phyloP scores from a whole-genome alignment of 2,888 invertebrate species.

The Thecophora atra region DNA sequence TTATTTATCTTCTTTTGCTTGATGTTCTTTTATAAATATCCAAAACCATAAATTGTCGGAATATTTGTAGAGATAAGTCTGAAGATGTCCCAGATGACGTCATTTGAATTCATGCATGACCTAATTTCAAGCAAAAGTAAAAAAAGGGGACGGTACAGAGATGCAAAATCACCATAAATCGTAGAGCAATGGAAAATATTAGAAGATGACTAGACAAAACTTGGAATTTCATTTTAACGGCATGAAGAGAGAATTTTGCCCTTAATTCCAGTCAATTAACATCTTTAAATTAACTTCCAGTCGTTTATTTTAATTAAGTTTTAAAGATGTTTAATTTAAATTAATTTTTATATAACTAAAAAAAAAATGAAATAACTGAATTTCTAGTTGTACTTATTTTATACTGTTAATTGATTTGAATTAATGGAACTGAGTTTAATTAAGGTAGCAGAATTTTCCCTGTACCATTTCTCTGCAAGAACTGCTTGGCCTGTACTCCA shows the following conservation, averaged over 20 bases:
- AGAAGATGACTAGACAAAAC: neutral
- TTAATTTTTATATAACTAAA: too few species aligned
- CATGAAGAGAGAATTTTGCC: neutral
- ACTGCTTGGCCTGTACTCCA: neutral
- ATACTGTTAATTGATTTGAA: too few species aligned
- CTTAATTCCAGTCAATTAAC: neutral
- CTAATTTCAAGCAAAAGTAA: conserved; percentile 49
- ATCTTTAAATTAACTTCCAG: neutral
- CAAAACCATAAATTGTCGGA: conserved; percentile 9
- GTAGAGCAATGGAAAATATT: neutral
- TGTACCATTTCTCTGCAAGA: neutral
- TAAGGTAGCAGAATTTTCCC: neutral
- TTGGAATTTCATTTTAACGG: neutral
- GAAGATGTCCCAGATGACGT: conserved; percentile 50
- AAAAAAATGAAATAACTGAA: too few species aligned
- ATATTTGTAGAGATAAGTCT: neutral
- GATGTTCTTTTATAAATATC: conserved; percentile 7
- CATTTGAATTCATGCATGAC: conserved; percentile 62
- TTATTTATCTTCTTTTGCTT: too few species aligned
- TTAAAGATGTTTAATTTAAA: too few species aligned
- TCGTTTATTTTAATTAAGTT: neutral
- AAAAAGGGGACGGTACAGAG: neutral
- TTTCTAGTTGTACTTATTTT: too few species aligned
- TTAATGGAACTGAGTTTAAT: neutral
- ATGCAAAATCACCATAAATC: neutral